Conservation (phyloP, 2,888 invertebrate genomes). For the Amphipyra berbera region DNA sequence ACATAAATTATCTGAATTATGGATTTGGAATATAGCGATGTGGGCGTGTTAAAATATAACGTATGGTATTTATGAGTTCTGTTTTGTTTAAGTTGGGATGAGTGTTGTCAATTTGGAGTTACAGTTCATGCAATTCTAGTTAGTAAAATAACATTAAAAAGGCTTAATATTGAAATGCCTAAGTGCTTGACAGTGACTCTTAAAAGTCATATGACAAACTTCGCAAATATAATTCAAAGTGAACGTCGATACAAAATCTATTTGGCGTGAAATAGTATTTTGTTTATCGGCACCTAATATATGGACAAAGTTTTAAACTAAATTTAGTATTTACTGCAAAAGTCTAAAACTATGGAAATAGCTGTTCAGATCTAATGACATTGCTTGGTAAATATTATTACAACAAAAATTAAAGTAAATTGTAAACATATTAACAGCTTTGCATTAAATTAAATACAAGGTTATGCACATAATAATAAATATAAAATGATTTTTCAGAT, state of each 20-base stretch:
- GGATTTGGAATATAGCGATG: too few species aligned
- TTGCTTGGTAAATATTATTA: slow-evolving; percentile 20
- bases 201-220: slow-evolving; percentile 15
- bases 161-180: not conserved
- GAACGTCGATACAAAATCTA: slow-evolving; percentile 19
- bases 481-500: too few species aligned
- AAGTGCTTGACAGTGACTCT: slow-evolving; percentile 4
- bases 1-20: too few species aligned
- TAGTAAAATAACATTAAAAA: not conserved
- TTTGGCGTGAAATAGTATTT: slow-evolving; percentile 26
- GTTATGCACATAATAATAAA: not conserved
- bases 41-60: too few species aligned
- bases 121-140: too few species aligned
- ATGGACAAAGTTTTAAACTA: slow-evolving; percentile 33
- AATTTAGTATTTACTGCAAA: slow-evolving; percentile 39
- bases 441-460: too few species aligned
- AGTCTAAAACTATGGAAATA: slow-evolving; percentile 41
- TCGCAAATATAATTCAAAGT: slow-evolving; percentile 25
- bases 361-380: slow-evolving; percentile 5
- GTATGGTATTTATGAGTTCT: too few species aligned
- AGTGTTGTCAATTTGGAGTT: too few species aligned
- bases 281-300: slow-evolving; percentile 26
- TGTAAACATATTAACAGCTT: not conserved
- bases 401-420: slow-evolving; percentile 1
- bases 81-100: too few species aligned